Conservation (phyloP, 2,888 invertebrate species). For the Adela reaumurella region DNA sequence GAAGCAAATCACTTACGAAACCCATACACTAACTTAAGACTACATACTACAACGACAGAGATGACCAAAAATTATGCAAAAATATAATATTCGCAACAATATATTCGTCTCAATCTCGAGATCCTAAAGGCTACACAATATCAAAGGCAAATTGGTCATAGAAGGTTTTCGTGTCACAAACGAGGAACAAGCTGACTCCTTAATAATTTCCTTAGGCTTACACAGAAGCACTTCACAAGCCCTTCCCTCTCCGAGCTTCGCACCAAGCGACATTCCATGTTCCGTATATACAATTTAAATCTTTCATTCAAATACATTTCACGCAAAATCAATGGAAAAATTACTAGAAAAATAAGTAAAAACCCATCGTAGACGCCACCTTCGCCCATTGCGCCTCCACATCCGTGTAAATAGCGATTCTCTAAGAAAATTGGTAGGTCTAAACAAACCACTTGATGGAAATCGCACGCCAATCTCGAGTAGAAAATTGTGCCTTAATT, state of each 20-base stretch:
- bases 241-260: slow-evolving; percentile 15
- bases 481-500: slow-evolving; percentile 17
- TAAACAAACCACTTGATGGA: background rate
- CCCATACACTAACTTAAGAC: slow-evolving; percentile 36
- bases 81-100: slow-evolving; percentile 42
- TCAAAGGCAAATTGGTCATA: slow-evolving; percentile 57
- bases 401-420: too few species aligned
- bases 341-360: background rate
- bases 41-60: slow-evolving; percentile 21
- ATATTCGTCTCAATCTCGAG: slow-evolving; percentile 45
- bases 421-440: too few species aligned
- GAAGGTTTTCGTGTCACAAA: slow-evolving; percentile 37
- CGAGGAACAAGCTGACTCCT: slow-evolving; percentile 47
- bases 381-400: too few species aligned
- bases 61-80: slow-evolving; percentile 55
- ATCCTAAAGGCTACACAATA: slow-evolving; percentile 52
- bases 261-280: slow-evolving; percentile 5
- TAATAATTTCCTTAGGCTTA: slow-evolving; percentile 43
- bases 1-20: slow-evolving; percentile 51
- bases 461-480: background rate
- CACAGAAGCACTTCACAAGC: slow-evolving; percentile 7
- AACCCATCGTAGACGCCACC: too few species aligned
- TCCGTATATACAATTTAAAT: background rate
- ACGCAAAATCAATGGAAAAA: background rate
- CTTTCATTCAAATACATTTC: background rate